These are phyloP conservation scores for Carlito syrichta DNA, from an alignment of 2,113 vertebrate genomes.

Conservation along the genomic window DNA sequence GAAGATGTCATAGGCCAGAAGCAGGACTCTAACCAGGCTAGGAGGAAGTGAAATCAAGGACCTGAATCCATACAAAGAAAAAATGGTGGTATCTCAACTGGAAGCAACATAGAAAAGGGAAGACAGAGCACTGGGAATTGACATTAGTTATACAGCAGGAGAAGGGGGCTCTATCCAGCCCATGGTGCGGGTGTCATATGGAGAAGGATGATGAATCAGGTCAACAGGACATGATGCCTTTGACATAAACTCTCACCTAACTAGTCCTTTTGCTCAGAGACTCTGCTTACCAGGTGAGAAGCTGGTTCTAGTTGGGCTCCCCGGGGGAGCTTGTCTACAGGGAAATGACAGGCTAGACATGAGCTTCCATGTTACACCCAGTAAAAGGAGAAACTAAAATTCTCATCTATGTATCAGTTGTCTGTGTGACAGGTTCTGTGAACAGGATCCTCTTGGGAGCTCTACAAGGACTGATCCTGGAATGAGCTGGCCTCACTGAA, in stretches of 20 bases:
- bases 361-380: not conserved
- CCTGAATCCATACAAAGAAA: not conserved
- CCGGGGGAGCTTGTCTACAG: not conserved
- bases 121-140: not conserved
- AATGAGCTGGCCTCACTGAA: not conserved
- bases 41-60: not conserved
- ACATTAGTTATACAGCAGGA: not conserved
- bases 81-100: not conserved
- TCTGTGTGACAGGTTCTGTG: not conserved
- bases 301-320: not conserved
- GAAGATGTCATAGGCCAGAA: not conserved
- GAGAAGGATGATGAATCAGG: not conserved
- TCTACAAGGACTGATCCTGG: not conserved
- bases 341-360: not conserved
- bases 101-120: not conserved
- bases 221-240: not conserved
- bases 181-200: fast-evolving
- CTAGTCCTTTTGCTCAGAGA: not conserved
- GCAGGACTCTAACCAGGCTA: not conserved
- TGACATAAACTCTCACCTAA: not conserved
- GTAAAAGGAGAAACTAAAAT: not conserved
- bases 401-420: not conserved
- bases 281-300: not conserved
- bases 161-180: not conserved
- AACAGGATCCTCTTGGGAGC: not conserved